Evolutionary conservation across 2,113 vertebrate species (phyloP).

Genomic region (Marmota flaviventris): DNA sequence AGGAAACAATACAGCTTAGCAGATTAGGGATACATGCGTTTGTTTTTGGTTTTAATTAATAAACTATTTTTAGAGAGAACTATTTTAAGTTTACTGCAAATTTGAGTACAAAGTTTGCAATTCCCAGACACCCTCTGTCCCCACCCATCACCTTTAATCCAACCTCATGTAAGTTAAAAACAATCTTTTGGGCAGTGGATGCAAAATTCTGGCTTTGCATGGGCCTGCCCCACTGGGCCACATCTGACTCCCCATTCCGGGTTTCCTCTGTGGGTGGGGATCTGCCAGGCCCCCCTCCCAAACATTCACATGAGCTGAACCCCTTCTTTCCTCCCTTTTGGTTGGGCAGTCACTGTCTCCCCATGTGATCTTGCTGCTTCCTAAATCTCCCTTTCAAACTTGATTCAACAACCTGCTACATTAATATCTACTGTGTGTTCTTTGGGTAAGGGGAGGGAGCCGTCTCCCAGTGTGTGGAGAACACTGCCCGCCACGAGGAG

Average conservation of each 20-base stretch:
- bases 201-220: not conserved
- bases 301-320: not conserved
- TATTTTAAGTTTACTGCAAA: not conserved
- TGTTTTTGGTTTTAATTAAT: not conserved
- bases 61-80: not conserved
- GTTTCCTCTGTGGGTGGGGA: not conserved
- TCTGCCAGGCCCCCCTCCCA: too few species aligned
- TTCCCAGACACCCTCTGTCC: rapidly evolving
- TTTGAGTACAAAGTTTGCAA: not conserved
- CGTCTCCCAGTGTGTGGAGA: constrained; percentile 84
- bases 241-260: rapidly evolving
- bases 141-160: not conserved
- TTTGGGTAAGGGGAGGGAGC: constrained; percentile 79
- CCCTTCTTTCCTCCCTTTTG: constrained; percentile 63
- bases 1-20: not conserved
- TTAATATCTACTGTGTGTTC: constrained; percentile 85
- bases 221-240: not conserved
- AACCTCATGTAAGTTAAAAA: not conserved
- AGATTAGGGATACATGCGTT: not conserved
- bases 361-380: constrained; percentile 83
- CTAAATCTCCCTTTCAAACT: constrained; percentile 86
- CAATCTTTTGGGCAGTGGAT: too few species aligned
- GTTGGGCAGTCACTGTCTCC: constrained; percentile 83
- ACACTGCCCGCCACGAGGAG: constrained; percentile 81
- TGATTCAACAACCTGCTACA: constrained; percentile 86